These are phyloP conservation scores for Pristiophorus japonicus DNA, from an alignment of 2,113 vertebrate species.

Conservation along the genomic window DNA sequence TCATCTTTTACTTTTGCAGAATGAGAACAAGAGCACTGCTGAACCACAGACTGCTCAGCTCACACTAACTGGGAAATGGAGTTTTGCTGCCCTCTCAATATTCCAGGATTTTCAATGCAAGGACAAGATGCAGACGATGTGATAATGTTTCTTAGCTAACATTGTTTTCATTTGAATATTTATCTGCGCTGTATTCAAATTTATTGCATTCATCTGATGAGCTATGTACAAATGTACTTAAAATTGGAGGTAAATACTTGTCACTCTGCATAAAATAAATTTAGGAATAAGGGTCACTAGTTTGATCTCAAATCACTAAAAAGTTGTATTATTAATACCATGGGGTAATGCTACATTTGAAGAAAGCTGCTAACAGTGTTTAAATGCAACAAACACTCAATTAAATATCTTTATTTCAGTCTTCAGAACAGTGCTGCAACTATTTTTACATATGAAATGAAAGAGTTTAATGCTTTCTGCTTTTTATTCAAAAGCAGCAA, in stretches of 20 bases:
- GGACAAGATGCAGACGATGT: not conserved
- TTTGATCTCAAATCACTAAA: not conserved
- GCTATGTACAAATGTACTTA: not conserved
- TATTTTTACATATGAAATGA: too few relatives aligned
- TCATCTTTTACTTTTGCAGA: not conserved
- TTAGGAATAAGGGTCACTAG: not conserved
- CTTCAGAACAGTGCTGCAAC: not conserved
- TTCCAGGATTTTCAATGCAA: not conserved
- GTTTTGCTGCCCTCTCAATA: not conserved
- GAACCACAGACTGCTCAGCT: not conserved
- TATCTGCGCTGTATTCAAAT: not conserved
- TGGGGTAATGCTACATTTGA: not conserved
- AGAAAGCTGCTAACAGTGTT: not conserved
- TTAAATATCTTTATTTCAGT: not conserved
- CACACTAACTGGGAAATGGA: not conserved
- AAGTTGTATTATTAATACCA: not conserved
- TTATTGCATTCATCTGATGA: not conserved
- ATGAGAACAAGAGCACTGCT: not conserved
- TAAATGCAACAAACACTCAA: not conserved
- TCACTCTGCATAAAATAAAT: not conserved
- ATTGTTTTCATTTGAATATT: not conserved
- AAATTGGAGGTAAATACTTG: not conserved
- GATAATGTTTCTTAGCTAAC: not conserved
- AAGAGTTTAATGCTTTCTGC: not conserved
- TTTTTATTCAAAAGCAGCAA: not conserved